Conservation (phyloP, 2,113 vertebrate species). For the Dicrurus megarhynchus region DNA sequence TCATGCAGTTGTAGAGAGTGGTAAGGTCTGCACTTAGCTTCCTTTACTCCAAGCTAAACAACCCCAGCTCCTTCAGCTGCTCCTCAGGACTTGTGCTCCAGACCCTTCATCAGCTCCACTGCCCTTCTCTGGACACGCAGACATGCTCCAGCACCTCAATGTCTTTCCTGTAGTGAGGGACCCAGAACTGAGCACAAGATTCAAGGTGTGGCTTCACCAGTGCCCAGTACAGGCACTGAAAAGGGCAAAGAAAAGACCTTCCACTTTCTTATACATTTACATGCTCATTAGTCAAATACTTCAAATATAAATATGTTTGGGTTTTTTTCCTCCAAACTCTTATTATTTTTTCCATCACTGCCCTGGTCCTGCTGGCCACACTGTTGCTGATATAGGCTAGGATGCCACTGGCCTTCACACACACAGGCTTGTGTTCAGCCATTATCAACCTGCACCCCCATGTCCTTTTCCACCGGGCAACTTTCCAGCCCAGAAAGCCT, state of each 20-base stretch:
- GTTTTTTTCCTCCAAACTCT: too few species aligned
- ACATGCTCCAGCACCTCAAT: accelerated
- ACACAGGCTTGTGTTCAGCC: neutral
- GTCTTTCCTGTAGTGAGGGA: neutral
- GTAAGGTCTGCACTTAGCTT: neutral
- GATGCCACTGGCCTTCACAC: neutral
- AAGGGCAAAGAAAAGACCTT: too few species aligned
- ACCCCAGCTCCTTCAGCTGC: neutral
- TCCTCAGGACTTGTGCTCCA: neutral
- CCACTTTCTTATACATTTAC: too few species aligned
- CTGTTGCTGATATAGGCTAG: neutral
- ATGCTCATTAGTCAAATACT: too few species aligned
- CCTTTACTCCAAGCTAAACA: neutral
- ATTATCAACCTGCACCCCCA: neutral
- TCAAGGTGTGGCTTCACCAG: neutral
- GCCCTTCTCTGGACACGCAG: neutral
- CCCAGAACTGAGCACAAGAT: neutral
- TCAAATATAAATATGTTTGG: too few species aligned
- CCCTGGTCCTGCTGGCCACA: neutral
- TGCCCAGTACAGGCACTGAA: neutral
- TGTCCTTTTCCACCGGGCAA: accelerated
- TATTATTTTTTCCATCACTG: neutral
- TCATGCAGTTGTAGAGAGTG: too few species aligned
- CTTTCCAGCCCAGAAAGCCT: neutral
- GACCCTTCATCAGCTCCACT: neutral